Percentiles rank a stretch among this genome's conserved stretches.
These are phyloP conservation scores for Scaptomyza pallida DNA, from an alignment of 1,140 invertebrate species.

Conservation along the genomic window DNA sequence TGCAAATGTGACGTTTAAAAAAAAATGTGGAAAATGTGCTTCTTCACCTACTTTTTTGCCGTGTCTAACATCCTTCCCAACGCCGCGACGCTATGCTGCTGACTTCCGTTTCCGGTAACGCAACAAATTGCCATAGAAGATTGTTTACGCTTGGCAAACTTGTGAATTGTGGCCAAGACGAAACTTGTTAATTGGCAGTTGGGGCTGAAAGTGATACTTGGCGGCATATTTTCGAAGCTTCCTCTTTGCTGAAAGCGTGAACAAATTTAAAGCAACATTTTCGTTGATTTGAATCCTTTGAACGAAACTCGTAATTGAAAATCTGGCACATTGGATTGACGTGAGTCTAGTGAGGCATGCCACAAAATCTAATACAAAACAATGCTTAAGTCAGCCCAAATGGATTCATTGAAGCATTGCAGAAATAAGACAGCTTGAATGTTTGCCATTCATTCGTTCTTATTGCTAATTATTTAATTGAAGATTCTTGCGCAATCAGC, in stretches of 20 bases:
- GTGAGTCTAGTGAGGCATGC: conserved; percentile 18
- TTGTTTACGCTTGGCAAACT: conserved; percentile 37
- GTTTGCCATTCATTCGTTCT: conserved; percentile 23
- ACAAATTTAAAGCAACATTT: not conserved
- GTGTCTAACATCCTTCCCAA: not conserved
- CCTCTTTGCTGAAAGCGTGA: not conserved
- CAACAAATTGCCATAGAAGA: conserved; percentile 14
- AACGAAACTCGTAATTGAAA: too few species aligned
- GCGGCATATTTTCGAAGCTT: conserved; percentile 3
- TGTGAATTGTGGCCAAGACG: conserved; percentile 10
- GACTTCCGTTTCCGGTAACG: conserved; percentile 39
- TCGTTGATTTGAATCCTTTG: too few species aligned
- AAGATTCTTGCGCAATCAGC: conserved; percentile 33
- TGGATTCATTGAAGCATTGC: conserved; percentile 27
- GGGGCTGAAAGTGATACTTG: conserved; percentile 31
- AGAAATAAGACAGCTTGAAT: conserved; percentile 22
- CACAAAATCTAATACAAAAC: conserved; percentile 23
- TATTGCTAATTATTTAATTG: conserved; percentile 47
- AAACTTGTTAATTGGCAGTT: conserved; percentile 49
- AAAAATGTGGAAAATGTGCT: too few species aligned
- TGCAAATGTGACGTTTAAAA: conserved; percentile 37
- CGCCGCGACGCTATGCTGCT: not conserved
- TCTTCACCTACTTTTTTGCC: not conserved
- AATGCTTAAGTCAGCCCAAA: conserved; percentile 1
- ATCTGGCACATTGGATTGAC: too few species aligned